phyloP scores from a whole-genome alignment of 2,113 vertebrate genomes.

The Candoia aspera region DNA sequence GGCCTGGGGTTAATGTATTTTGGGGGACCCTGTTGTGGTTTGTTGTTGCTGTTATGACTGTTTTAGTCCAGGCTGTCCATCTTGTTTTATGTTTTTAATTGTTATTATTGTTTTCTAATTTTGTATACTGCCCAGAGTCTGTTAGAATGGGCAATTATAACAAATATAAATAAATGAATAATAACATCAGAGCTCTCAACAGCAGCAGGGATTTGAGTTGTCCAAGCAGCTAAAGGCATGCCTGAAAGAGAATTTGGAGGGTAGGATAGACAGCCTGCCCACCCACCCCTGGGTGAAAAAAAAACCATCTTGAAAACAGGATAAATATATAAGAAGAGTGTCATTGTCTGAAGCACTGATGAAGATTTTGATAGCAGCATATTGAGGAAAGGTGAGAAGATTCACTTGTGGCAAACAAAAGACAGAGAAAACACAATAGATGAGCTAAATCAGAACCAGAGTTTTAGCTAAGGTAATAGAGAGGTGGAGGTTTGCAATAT shows the following conservation, averaged over 20 bases:
- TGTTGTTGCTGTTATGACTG: not conserved
- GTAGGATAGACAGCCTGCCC: not conserved
- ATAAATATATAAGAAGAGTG: too few relatives aligned
- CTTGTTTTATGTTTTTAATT: not conserved
- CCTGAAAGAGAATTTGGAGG: not conserved
- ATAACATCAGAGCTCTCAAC: not conserved
- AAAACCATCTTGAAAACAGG: too few relatives aligned
- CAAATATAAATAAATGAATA: not conserved
- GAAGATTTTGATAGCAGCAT: not conserved
- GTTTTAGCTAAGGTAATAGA: not conserved
- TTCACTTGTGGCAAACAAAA: not conserved
- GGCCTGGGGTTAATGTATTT: not conserved
- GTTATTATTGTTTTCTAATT: not conserved
- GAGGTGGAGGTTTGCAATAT: not conserved
- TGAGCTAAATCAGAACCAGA: not conserved
- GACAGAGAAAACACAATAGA: not conserved
- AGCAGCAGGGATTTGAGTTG: not conserved
- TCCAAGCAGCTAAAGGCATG: not conserved
- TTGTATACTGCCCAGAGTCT: not conserved
- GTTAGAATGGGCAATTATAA: not conserved
- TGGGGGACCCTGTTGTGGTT: not conserved
- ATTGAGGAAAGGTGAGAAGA: too few relatives aligned
- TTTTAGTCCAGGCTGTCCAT: not conserved
- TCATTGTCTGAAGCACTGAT: too few relatives aligned
- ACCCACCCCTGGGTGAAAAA: too few relatives aligned